Conservation (phyloP, 35 echinoderm and acorn worm species). For the Acanthaster planci region DNA sequence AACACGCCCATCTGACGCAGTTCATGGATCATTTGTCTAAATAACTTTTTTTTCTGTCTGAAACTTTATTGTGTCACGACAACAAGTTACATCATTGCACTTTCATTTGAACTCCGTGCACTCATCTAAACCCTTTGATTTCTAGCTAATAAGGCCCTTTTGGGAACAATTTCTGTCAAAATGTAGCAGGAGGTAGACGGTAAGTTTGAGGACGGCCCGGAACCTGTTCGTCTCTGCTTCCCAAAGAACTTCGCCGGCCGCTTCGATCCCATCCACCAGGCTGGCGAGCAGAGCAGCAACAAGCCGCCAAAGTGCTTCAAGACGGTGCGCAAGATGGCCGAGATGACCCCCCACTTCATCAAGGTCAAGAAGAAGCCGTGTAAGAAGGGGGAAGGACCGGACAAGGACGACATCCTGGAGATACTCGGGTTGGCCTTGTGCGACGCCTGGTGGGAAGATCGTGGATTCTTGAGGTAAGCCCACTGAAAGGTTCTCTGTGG, state of each 20-base stretch:
- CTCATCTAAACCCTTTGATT: too few relatives aligned
- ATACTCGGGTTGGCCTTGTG: background rate
- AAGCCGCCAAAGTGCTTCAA: background rate
- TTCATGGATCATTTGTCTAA: too few relatives aligned
- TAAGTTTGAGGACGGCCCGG: too few relatives aligned
- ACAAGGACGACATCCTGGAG: constrained; percentile 8
- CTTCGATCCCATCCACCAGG: background rate
- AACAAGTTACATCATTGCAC: too few relatives aligned
- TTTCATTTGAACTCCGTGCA: too few relatives aligned
- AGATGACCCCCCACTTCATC: background rate
- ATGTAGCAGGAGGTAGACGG: too few relatives aligned
- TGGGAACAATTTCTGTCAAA: too few relatives aligned
- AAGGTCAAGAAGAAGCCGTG: background rate
- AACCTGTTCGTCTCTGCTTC: background rate
- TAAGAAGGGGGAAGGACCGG: background rate
- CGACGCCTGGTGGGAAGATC: background rate
- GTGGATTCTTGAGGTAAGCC: background rate
- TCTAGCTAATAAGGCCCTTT: too few relatives aligned
- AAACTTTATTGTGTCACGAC: too few relatives aligned
- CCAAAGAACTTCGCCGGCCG: background rate
- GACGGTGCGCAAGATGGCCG: background rate
- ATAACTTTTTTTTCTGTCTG: too few relatives aligned
- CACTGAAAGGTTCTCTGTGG: too few relatives aligned
- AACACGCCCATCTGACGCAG: too few relatives aligned
- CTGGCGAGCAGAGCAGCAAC: background rate